Evolutionary conservation across 2,888 invertebrate species (phyloP).

Genomic region (Holacanthella duospinosa): DNA sequence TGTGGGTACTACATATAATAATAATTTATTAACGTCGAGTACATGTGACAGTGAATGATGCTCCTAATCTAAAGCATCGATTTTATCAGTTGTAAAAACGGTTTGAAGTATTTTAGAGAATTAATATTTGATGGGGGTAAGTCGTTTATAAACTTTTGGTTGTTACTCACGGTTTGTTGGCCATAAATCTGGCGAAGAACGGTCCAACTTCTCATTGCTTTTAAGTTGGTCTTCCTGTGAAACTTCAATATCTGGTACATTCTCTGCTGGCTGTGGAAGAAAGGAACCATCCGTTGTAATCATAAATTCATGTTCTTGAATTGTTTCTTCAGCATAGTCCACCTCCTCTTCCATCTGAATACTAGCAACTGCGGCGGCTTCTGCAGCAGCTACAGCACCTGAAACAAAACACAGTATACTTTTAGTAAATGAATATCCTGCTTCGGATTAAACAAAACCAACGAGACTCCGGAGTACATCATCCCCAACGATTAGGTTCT

Average conservation of each 20-base stretch:
- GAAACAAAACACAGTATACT: no score
- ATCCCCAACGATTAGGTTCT: no score
- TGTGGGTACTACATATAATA: constrained; percentile 45
- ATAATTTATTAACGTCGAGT: no score
- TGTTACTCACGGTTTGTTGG: constrained; percentile 76
- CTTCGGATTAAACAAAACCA: no score
- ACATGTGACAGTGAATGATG: no score
- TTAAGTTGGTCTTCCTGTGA: constrained; percentile 60
- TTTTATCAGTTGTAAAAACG: no score
- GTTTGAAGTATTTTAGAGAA: no score
- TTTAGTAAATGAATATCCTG: background rate
- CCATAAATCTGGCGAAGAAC: constrained; percentile 93
- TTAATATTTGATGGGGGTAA: no score
- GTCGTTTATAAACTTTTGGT: background rate
- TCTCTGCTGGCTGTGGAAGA: constrained; percentile 15
- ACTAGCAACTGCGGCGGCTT: constrained; percentile 1
- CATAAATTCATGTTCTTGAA: background rate
- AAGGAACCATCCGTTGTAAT: background rate
- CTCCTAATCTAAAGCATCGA: no score
- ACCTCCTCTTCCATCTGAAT: constrained; percentile 8
- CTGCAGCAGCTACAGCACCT: background rate
- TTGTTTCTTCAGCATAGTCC: constrained; percentile 13
- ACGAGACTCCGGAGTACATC: no score
- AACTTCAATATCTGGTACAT: constrained; percentile 28
- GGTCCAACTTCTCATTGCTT: constrained; percentile 80